Conservation (phyloP, 2,797 vertebrate genomes). For the Nasua narica region DNA sequence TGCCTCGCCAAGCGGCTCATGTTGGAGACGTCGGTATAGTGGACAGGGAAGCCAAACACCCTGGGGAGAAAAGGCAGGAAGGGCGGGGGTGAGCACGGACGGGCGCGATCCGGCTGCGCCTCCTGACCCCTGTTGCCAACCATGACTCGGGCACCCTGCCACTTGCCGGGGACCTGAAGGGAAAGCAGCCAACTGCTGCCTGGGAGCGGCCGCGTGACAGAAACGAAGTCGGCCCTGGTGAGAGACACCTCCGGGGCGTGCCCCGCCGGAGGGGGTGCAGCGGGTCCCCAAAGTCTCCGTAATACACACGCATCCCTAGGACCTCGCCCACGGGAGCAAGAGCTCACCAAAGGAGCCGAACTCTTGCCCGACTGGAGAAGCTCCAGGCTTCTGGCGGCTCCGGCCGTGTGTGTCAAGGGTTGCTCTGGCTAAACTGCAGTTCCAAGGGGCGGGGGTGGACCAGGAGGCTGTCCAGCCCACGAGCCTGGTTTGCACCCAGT, state of each 20-base stretch:
- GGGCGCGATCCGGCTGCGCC: accelerated
- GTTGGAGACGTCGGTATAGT: constrained; percentile 99
- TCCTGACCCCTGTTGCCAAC: not conserved
- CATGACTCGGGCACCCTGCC: not conserved
- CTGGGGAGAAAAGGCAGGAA: constrained; percentile 77
- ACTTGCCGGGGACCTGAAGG: not conserved
- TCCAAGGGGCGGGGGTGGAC: not conserved
- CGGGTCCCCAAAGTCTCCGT: accelerated
- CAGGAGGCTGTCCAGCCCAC: not conserved
- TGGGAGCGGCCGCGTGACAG: not conserved
- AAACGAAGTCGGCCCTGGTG: not conserved
- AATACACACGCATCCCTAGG: not conserved
- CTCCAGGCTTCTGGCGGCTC: not conserved
- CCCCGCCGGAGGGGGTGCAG: accelerated
- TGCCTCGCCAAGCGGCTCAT: constrained; percentile 99
- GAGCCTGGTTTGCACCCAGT: not conserved
- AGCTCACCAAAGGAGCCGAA: not conserved
- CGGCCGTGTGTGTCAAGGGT: not conserved
- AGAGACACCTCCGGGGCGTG: not conserved
- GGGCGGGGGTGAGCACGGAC: not conserved
- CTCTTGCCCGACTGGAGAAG: not conserved
- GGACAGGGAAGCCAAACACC: constrained; percentile 97
- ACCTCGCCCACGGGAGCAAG: not conserved
- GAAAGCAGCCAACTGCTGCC: too few relatives aligned
- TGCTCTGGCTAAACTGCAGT: not conserved